phyloP scores from a whole-genome alignment of 2,113 vertebrate species.

The Nycticryphes semicollaris region DNA sequence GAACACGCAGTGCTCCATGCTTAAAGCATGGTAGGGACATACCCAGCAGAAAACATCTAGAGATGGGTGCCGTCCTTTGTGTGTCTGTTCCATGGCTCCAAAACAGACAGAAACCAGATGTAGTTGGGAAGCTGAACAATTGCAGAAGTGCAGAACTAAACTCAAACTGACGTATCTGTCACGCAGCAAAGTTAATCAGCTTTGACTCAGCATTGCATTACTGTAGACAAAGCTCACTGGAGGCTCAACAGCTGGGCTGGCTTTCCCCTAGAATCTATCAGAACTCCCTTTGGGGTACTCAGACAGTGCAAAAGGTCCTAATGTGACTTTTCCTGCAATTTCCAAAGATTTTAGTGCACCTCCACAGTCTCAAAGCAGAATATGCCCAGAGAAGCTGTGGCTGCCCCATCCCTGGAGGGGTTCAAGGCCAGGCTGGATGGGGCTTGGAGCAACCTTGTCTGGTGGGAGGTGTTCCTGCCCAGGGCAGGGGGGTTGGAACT shows the following conservation, averaged over 20 bases:
- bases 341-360: background rate
- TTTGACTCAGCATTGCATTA: background rate
- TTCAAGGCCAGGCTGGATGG: too few relatives aligned
- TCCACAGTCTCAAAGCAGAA: background rate
- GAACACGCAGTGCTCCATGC: background rate
- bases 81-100: background rate
- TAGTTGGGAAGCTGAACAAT: background rate
- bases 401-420: too few relatives aligned
- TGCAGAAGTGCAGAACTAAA: background rate
- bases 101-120: background rate
- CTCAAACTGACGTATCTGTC: background rate
- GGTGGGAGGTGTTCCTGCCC: too few relatives aligned
- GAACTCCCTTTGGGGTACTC: background rate
- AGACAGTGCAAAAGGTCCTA: background rate
- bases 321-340: background rate
- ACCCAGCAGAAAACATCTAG: background rate
- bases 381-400: background rate
- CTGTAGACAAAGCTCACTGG: background rate
- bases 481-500: too few relatives aligned
- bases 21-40: background rate
- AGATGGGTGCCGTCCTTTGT: background rate
- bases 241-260: background rate
- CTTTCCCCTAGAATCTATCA: background rate
- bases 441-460: too few relatives aligned
- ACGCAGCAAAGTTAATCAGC: background rate